phyloP scores from a whole-genome alignment of 2,113 vertebrate species.

The Malurus elegans region DNA sequence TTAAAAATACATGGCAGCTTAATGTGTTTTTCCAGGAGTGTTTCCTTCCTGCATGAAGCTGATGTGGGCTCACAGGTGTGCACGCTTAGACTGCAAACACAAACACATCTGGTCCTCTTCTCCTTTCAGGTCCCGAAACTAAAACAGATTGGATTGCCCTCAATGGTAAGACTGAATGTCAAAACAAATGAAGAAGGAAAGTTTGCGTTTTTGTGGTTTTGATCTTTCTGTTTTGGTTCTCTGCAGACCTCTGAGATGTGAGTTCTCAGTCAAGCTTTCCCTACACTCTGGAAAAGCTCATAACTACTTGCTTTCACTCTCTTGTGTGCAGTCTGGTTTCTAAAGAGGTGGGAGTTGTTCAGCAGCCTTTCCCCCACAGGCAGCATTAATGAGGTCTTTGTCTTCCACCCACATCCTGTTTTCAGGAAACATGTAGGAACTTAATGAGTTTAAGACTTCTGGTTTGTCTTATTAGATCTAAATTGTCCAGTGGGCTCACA shows the following conservation, averaged over 20 bases:
- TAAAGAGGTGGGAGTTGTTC: background rate
- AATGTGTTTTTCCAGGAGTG: background rate
- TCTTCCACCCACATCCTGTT: background rate
- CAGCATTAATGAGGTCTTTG: conserved; percentile 8
- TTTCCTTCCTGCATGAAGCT: background rate
- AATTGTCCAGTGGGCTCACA: background rate
- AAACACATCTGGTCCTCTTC: background rate
- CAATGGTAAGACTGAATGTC: background rate
- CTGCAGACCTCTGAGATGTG: background rate
- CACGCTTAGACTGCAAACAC: background rate
- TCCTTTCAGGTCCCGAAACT: background rate
- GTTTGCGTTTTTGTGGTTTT: background rate
- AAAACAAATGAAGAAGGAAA: background rate
- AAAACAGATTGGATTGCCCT: background rate
- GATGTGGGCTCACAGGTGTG: background rate
- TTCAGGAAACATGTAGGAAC: background rate
- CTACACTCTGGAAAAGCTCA: background rate
- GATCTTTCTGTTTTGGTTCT: background rate
- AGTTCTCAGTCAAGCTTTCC: background rate
- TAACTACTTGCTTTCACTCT: background rate
- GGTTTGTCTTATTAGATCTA: background rate
- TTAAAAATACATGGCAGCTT: background rate
- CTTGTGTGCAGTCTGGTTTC: background rate
- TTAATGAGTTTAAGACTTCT: background rate
- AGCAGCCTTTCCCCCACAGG: background rate